A percentile compares a stretch with the other conserved stretches of the same genome.
phyloP scores from a whole-genome alignment of 2,113 vertebrate genomes.

The Gavialis gangeticus region DNA sequence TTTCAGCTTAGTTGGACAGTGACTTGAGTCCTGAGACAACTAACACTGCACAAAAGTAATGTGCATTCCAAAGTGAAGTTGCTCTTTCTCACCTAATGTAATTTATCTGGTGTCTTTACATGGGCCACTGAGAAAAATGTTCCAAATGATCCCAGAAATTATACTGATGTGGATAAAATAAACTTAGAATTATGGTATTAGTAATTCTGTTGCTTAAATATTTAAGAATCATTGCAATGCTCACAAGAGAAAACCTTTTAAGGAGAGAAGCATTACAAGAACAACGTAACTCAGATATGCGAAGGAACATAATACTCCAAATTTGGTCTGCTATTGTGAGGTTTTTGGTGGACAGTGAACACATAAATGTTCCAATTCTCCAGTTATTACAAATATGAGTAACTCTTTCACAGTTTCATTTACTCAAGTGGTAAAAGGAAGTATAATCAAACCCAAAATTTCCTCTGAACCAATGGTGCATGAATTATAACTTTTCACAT shows the following conservation, averaged over 20 bases:
- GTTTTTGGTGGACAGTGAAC: neutral
- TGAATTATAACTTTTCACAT: neutral
- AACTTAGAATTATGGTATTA: neutral
- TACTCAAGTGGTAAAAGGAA: neutral
- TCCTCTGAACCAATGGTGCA: neutral
- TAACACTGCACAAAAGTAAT: neutral
- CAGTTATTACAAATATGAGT: neutral
- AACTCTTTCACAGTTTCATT: neutral
- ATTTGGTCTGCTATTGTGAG: neutral
- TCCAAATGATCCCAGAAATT: neutral
- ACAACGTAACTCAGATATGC: neutral
- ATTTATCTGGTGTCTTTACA: neutral
- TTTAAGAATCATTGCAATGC: neutral
- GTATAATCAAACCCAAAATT: neutral
- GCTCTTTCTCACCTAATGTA: neutral
- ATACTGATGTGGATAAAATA: constrained; percentile 10
- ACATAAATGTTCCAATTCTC: neutral
- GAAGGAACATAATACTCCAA: neutral
- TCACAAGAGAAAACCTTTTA: neutral
- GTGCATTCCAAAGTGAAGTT: neutral
- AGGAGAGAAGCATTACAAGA: neutral
- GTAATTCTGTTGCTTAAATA: neutral
- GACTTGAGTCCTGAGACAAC: neutral
- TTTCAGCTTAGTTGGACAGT: neutral
- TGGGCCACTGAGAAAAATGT: neutral